Evolutionary conservation across 1,140 invertebrate species (phyloP).

Genomic region (Macrocentrus cingulum): DNA sequence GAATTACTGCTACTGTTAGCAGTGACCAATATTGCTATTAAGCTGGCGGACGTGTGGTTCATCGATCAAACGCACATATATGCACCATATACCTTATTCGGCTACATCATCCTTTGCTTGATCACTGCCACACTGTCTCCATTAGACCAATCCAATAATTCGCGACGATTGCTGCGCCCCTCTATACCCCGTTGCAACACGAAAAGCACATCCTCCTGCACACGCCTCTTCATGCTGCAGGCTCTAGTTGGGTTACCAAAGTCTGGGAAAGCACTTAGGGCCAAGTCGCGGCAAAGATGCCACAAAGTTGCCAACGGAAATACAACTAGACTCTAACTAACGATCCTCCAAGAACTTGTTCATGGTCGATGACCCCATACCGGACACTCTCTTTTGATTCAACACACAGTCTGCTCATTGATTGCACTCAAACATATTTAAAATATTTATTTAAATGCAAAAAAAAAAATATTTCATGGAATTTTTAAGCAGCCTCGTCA

Average conservation of each 20-base stretch:
- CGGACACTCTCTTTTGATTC: neutral
- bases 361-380: slow-evolving; percentile 1
- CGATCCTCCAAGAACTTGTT: slow-evolving; percentile 14
- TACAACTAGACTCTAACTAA: slow-evolving; percentile 16
- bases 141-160: no score
- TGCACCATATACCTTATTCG: no score
- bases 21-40: slow-evolving; percentile 30
- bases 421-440: no score
- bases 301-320: slow-evolving; percentile 9
- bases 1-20: slow-evolving; percentile 29
- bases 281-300: slow-evolving; percentile 10
- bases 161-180: neutral
- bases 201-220: neutral
- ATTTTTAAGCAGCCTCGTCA: no score
- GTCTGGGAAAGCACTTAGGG: slow-evolving; percentile 19
- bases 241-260: neutral
- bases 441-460: no score
- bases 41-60: slow-evolving; percentile 21
- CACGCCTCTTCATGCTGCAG: neutral
- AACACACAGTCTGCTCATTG: no score
- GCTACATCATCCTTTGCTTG: no score
- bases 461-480: no score
- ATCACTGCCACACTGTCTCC: no score
- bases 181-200: neutral
- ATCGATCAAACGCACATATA: slow-evolving; percentile 22